A percentile compares a stretch with the other conserved stretches of the same genome.
Conservation (phyloP, 2,797 vertebrate genomes). For the Glossophaga mutica region DNA sequence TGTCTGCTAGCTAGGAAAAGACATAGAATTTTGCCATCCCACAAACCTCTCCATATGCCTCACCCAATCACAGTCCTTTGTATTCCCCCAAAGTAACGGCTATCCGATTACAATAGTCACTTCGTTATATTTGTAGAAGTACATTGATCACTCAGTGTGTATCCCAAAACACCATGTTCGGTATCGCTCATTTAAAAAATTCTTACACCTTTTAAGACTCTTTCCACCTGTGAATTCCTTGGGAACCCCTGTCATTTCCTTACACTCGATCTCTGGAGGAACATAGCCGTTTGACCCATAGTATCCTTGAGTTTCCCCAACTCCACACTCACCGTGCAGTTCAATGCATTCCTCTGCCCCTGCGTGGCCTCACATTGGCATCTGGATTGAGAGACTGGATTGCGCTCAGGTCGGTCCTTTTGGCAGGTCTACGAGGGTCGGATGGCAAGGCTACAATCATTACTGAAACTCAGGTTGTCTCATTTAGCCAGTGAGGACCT, state of each 20-base stretch:
- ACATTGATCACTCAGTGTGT: not conserved
- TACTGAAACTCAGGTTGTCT: not conserved
- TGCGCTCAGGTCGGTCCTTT: not conserved
- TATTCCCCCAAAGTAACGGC: not conserved
- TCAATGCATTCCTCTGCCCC: not conserved
- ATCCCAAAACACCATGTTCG: not conserved
- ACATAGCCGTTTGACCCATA: not conserved
- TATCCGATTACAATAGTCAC: not conserved
- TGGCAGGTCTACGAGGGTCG: not conserved
- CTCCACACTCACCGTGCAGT: fast-evolving
- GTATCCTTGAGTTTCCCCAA: not conserved
- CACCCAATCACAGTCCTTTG: not conserved
- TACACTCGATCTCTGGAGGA: not conserved
- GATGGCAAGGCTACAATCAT: not conserved
- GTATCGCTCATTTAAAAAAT: not conserved
- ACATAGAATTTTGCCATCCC: not conserved
- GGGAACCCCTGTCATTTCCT: not conserved
- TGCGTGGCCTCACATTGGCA: not conserved
- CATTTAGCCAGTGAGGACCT: not conserved
- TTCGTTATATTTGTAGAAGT: not conserved
- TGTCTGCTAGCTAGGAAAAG: not conserved
- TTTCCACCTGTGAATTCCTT: not conserved
- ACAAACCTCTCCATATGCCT: not conserved
- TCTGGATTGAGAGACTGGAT: not conserved
- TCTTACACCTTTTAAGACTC: not conserved